phyloP scores from a whole-genome alignment of 2,797 vertebrate species.

The Acrossocheilus fasciatus region DNA sequence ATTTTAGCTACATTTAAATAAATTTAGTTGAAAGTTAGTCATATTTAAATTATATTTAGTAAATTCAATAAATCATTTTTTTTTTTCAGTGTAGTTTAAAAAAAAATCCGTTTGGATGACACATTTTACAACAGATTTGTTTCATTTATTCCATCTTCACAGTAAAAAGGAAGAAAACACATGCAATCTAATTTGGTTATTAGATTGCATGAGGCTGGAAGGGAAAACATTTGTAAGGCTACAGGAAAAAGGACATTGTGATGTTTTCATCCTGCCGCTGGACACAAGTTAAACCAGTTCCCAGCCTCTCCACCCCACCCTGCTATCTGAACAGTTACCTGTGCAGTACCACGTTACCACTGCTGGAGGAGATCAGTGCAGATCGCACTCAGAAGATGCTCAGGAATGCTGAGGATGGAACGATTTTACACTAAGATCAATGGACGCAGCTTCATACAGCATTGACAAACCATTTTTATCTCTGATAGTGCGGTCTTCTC shows the following conservation, averaged over 20 bases:
- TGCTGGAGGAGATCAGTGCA: conserved; percentile 12
- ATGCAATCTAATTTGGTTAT: neutral
- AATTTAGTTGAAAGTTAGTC: too few relatives aligned
- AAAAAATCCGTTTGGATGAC: neutral
- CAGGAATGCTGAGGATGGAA: conserved; percentile 35
- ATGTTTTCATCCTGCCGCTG: neutral
- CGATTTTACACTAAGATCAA: conserved; percentile 1
- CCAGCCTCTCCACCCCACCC: conserved; percentile 1
- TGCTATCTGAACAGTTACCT: conserved; percentile 27
- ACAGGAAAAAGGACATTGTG: neutral
- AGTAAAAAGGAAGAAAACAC: neutral
- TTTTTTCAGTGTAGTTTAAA: too few relatives aligned
- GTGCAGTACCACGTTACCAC: conserved; percentile 9
- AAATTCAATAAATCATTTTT: too few relatives aligned
- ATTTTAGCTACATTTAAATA: too few relatives aligned
- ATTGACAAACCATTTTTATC: neutral
- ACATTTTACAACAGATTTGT: too few relatives aligned
- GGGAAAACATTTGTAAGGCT: too few relatives aligned
- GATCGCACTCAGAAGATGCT: conserved; percentile 9
- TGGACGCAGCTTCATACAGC: conserved; percentile 3
- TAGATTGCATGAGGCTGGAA: neutral
- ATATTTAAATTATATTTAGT: too few relatives aligned
- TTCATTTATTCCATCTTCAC: neutral
- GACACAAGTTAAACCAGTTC: neutral
- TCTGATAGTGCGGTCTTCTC: neutral